Percentiles rank a stretch among this genome's conserved stretches.
phyloP scores from a whole-genome alignment of 2,888 invertebrate genomes.

The Graphium colonna region DNA sequence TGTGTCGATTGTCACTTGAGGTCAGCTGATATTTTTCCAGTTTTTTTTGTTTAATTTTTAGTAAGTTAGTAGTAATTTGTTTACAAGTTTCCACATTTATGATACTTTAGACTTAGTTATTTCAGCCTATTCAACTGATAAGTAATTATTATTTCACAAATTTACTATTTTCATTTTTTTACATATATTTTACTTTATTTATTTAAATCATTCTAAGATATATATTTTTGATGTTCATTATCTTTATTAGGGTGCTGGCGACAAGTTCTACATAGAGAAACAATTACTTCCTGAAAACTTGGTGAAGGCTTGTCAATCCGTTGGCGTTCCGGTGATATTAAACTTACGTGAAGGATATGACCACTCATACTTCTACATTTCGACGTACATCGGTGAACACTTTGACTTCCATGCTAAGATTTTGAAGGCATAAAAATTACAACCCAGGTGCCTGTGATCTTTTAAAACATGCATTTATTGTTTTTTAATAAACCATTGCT shows the following conservation, averaged over 20 bases:
- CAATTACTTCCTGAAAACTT: conserved; percentile 93
- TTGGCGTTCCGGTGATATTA: conserved; percentile 84
- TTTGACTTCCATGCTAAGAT: conserved; percentile 92
- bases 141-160: too few relatives aligned
- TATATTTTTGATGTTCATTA: too few relatives aligned
- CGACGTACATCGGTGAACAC: conserved; percentile 95
- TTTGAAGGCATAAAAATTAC: conserved; percentile 74
- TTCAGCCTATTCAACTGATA: not conserved
- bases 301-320: conserved; percentile 84
- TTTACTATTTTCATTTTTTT: too few relatives aligned
- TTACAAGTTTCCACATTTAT: too few relatives aligned
- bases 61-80: too few relatives aligned
- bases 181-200: too few relatives aligned
- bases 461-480: too few relatives aligned
- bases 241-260: conserved; percentile 85
- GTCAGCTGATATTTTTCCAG: too few relatives aligned
- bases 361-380: conserved; percentile 96
- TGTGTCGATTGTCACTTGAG: too few relatives aligned
- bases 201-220: too few relatives aligned
- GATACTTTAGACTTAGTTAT: not conserved
- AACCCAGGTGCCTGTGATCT: not conserved
- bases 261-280: conserved; percentile 87
- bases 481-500: too few relatives aligned
- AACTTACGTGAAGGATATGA: conserved; percentile 93
- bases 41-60: too few relatives aligned